Conservation (phyloP, 2,113 vertebrate genomes). For the Sorex araneus region DNA sequence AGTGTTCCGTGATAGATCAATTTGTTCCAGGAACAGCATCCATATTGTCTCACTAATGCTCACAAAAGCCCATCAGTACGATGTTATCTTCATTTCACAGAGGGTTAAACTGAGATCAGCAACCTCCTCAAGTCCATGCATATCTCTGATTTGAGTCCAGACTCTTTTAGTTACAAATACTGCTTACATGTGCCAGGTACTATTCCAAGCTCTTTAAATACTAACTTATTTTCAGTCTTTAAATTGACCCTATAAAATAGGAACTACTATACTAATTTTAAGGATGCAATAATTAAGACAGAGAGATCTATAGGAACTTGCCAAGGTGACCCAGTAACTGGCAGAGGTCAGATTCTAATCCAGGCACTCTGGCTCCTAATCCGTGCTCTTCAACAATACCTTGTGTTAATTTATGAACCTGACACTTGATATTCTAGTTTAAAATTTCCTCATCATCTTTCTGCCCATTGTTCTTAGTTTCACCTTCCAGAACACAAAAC, state of each 20-base stretch:
- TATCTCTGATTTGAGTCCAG: neutral
- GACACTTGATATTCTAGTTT: neutral
- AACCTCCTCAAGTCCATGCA: neutral
- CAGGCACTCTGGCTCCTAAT: neutral
- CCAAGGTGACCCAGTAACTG: neutral
- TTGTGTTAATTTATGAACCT: neutral
- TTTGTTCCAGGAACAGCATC: neutral
- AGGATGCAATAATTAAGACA: neutral
- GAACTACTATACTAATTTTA: neutral
- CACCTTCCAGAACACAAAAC: neutral
- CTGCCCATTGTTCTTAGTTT: neutral
- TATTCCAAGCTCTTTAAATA: neutral
- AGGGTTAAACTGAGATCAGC: neutral
- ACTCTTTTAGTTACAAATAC: neutral
- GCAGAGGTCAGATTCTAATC: neutral
- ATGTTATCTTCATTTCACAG: neutral
- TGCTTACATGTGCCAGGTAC: neutral
- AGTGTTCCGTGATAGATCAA: neutral
- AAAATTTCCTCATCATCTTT: neutral
- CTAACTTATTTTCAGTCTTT: slow-evolving; percentile 10
- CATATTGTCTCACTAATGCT: neutral
- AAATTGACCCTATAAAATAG: neutral
- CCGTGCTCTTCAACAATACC: neutral
- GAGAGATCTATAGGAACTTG: neutral
- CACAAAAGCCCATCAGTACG: neutral